Percentiles rank a stretch among this genome's conserved stretches.
These are phyloP conservation scores for Cylindroiulus punctatus DNA, from an alignment of 2,888 invertebrate species.

Conservation along the genomic window DNA sequence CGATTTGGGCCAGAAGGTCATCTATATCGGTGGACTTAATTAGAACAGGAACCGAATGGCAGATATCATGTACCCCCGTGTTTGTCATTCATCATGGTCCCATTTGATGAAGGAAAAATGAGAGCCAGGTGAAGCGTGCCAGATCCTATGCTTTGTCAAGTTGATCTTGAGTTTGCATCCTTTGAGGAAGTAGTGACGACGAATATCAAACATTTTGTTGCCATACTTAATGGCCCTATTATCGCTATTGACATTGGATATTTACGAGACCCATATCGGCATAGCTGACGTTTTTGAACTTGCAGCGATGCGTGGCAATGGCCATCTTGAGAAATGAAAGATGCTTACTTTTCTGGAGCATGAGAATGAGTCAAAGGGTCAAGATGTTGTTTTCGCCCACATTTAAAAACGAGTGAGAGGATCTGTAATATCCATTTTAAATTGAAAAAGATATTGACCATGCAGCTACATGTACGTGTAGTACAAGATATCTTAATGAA, in stretches of 20 bases:
- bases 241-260: not conserved
- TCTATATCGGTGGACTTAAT: constrained; percentile 12
- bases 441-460: too few relatives aligned
- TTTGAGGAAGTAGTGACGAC: not conserved
- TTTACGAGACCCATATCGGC: not conserved
- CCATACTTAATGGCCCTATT: not conserved
- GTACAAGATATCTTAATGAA: not conserved
- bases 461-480: not conserved
- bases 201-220: not conserved
- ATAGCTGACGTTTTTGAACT: not conserved
- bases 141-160: not conserved
- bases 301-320: not conserved
- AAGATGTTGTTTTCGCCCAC: not conserved
- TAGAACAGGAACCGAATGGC: not conserved
- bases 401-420: too few relatives aligned
- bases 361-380: not conserved
- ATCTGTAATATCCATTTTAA: too few relatives aligned
- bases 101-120: not conserved
- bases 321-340: not conserved
- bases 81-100: constrained; percentile 3
- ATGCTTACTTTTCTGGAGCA: not conserved
- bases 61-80: not conserved
- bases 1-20: constrained; percentile 16
- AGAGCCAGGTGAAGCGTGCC: not conserved
- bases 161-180: not conserved